Percentiles rank a stretch among this genome's conserved stretches.
phyloP scores from a whole-genome alignment of 2,797 vertebrate species.

The Semaprochilodus insignis region DNA sequence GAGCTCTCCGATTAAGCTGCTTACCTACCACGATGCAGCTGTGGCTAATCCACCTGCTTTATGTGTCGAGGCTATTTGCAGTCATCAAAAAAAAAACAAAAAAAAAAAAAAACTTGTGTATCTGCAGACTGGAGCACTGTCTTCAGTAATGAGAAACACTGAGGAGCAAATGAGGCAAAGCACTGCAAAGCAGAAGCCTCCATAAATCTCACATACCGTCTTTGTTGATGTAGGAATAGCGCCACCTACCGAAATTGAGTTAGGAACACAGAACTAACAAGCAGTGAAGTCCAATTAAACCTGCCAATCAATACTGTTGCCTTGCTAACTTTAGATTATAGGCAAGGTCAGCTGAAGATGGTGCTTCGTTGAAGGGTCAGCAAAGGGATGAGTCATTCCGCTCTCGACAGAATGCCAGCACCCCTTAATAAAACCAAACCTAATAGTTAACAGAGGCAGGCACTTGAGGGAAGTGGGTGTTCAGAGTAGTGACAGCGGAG shows the following conservation, averaged over 20 bases:
- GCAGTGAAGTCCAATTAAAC: neutral
- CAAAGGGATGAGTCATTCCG: neutral
- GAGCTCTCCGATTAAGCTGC: conserved; percentile 50
- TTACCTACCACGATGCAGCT: conserved; percentile 45
- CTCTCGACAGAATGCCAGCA: neutral
- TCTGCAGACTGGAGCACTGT: conserved; percentile 33
- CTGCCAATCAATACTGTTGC: neutral
- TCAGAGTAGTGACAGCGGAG: neutral
- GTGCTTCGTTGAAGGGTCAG: neutral
- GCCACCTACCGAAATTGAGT: neutral
- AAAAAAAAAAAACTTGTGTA: conserved; percentile 20
- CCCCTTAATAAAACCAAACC: conserved; percentile 18
- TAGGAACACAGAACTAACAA: neutral
- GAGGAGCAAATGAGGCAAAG: conserved; percentile 27
- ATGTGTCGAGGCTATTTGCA: conserved; percentile 45
- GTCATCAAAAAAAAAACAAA: conserved; percentile 26
- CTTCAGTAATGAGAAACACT: conserved; percentile 37
- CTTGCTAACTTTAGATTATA: neutral
- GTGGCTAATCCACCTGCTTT: conserved; percentile 54
- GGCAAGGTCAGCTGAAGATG: conserved; percentile 1
- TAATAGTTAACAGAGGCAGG: conserved; percentile 18
- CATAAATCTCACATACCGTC: conserved; percentile 3
- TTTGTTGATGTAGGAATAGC: neutral
- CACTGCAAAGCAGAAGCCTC: conserved; percentile 19
- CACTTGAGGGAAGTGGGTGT: conserved; percentile 6